phyloP scores from a whole-genome alignment of 2,113 vertebrate genomes.

The Corythornis madagascariensis region DNA sequence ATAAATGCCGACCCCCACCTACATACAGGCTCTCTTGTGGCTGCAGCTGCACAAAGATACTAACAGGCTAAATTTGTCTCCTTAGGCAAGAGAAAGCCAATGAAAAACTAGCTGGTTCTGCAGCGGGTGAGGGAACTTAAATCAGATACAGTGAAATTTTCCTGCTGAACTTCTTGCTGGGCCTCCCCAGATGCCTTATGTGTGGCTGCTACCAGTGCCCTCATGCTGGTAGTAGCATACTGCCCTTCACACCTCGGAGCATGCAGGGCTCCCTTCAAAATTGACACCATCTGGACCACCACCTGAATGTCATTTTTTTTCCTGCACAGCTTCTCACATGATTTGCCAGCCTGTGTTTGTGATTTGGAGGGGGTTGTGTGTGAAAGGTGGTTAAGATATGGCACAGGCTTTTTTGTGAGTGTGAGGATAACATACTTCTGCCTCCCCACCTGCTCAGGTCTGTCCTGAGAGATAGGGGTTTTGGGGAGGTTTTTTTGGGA shows the following conservation, averaged over 20 bases:
- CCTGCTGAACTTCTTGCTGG: background rate
- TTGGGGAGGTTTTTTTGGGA: background rate
- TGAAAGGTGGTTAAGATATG: constrained; percentile 46
- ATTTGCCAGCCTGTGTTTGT: constrained; percentile 65
- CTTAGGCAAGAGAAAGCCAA: background rate
- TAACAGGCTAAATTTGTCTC: background rate
- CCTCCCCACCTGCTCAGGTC: background rate
- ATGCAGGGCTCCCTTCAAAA: constrained; percentile 55
- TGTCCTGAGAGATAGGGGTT: background rate
- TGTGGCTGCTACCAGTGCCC: background rate
- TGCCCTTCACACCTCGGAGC: constrained; percentile 64
- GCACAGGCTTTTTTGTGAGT: background rate
- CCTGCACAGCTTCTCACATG: constrained; percentile 43
- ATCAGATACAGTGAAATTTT: background rate
- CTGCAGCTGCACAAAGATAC: background rate
- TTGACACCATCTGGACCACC: constrained; percentile 76
- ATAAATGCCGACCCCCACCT: background rate
- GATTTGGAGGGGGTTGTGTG: background rate
- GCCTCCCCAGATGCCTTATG: background rate
- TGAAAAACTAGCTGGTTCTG: background rate
- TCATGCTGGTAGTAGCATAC: background rate
- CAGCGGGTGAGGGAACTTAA: background rate
- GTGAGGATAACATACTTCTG: background rate
- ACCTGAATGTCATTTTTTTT: constrained; percentile 71
- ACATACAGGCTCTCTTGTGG: background rate